Percentiles rank a stretch among this genome's conserved stretches.
These are phyloP conservation scores for Bimastos eiseni DNA, from an alignment of 2,888 invertebrate species.

Conservation along the genomic window DNA sequence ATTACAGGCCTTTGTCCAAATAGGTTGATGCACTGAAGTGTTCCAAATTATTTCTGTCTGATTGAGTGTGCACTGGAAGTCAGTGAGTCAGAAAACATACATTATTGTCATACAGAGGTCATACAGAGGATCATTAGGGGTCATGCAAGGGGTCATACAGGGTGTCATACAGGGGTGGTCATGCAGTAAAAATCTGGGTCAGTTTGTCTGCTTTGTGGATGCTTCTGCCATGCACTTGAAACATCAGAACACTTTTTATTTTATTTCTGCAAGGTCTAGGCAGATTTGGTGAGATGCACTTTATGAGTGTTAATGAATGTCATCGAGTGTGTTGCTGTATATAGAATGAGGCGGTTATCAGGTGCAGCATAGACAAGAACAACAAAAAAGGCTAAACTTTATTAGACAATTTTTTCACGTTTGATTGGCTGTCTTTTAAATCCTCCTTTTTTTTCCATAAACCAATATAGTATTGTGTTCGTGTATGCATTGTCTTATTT, in stretches of 20 bases:
- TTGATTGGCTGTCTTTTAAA: too few relatives aligned
- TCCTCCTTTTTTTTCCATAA: too few relatives aligned
- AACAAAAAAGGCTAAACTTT: neutral
- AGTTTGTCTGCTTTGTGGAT: neutral
- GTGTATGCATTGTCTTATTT: too few relatives aligned
- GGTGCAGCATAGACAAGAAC: neutral
- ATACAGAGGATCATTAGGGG: too few relatives aligned
- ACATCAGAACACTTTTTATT: neutral
- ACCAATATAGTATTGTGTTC: too few relatives aligned
- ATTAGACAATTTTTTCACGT: neutral
- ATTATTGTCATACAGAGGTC: neutral
- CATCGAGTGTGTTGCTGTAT: neutral
- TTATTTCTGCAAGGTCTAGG: neutral
- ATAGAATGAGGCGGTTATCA: neutral
- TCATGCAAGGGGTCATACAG: too few relatives aligned
- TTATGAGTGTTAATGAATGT: neutral
- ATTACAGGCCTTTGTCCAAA: neutral
- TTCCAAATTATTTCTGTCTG: neutral
- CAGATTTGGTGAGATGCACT: neutral
- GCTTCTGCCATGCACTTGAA: conserved; percentile 2
- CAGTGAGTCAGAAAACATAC: neutral
- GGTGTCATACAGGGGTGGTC: too few relatives aligned
- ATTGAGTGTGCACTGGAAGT: neutral
- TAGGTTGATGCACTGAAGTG: neutral
- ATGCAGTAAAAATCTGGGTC: neutral